These are phyloP conservation scores for Drosophila meridiana DNA, from an alignment of 2,888 invertebrate genomes.

Conservation along the genomic window DNA sequence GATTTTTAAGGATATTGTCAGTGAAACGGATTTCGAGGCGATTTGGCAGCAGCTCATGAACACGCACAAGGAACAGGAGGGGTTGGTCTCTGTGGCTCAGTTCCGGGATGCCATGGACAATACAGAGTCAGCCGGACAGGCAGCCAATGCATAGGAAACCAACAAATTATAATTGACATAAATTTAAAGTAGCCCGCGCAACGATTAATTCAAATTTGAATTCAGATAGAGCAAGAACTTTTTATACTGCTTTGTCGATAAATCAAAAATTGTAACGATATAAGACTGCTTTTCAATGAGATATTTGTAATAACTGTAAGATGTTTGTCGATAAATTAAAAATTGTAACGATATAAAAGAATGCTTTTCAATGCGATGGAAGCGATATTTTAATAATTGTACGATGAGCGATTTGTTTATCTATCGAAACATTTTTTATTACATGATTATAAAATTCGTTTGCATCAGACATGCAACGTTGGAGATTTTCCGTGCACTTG, in stretches of 20 bases:
- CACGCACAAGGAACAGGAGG: constrained; percentile 33
- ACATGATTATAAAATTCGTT: background rate
- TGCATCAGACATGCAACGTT: background rate
- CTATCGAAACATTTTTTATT: background rate
- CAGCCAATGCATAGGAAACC: background rate
- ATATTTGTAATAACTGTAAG: background rate
- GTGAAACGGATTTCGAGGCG: constrained; percentile 27
- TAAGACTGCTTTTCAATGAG: background rate
- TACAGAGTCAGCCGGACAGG: constrained; percentile 5
- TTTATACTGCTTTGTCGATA: background rate
- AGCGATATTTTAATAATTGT: background rate
- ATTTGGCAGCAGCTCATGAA: constrained; percentile 52
- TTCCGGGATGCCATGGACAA: constrained; percentile 56
- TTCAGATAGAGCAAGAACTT: background rate
- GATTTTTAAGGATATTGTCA: constrained; percentile 64
- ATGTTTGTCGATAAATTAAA: background rate
- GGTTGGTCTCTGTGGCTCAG: constrained; percentile 42
- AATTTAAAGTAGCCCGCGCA: constrained; percentile 31
- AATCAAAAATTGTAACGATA: background rate
- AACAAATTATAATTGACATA: background rate
- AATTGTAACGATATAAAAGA: background rate
- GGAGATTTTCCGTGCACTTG: rapidly evolving
- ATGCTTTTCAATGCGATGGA: background rate
- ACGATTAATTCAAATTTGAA: background rate
- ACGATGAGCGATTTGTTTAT: background rate